These are phyloP conservation scores for Tachystola acroxantha DNA, from an alignment of 2,888 invertebrate genomes.

Conservation along the genomic window DNA sequence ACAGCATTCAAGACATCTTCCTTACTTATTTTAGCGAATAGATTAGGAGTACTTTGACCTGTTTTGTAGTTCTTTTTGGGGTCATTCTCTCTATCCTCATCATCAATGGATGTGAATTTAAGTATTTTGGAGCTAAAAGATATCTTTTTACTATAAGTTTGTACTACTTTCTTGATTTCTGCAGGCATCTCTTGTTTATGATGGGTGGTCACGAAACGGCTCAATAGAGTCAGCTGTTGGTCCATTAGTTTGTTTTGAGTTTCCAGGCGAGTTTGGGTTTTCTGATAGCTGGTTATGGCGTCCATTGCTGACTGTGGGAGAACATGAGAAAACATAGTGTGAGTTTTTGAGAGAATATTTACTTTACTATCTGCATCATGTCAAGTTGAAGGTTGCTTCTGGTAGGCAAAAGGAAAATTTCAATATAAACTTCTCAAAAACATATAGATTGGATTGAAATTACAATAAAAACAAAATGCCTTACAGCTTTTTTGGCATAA, in stretches of 20 bases:
- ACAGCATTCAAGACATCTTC: slow-evolving; percentile 40
- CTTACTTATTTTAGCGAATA: slow-evolving; percentile 56
- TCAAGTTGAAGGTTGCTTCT: no score
- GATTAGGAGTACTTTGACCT: slow-evolving; percentile 59
- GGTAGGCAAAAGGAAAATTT: no score
- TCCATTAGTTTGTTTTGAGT: slow-evolving; percentile 85
- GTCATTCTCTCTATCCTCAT: slow-evolving; percentile 56
- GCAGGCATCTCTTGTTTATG: slow-evolving; percentile 83
- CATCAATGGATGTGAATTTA: slow-evolving; percentile 52
- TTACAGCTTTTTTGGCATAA: no score
- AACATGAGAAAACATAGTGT: no score
- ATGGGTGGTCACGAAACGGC: slow-evolving; percentile 84
- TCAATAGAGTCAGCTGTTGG: slow-evolving; percentile 84
- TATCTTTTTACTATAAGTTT: slow-evolving; percentile 71
- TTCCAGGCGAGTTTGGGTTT: slow-evolving; percentile 82
- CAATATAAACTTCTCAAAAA: no score
- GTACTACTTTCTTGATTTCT: slow-evolving; percentile 86
- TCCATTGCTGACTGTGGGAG: slow-evolving; percentile 80
- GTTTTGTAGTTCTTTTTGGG: slow-evolving; percentile 53
- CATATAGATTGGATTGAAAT: no score
- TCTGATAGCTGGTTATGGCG: slow-evolving; percentile 80
- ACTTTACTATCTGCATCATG: no score
- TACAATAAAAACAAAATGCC: no score
- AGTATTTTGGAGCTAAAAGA: slow-evolving; percentile 65
- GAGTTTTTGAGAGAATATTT: no score